Percentiles rank a stretch among this genome's conserved stretches.
Evolutionary conservation across 2,113 vertebrate species (phyloP).

Genomic region (Oncorhynchus kisutch): DNA sequence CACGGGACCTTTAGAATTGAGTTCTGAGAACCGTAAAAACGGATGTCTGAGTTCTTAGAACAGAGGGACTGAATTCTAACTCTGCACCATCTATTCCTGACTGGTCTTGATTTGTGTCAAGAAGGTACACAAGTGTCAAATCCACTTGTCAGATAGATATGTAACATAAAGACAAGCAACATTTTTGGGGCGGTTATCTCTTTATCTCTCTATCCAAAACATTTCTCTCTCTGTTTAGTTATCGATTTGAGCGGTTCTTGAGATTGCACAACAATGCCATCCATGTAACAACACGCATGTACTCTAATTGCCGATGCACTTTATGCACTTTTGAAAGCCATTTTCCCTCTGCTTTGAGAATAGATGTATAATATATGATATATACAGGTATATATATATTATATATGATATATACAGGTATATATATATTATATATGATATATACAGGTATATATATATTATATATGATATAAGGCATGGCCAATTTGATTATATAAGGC

Average conservation of each 20-base stretch:
- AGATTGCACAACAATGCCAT: slow-evolving; percentile 76
- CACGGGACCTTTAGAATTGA: not conserved
- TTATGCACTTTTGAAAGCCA: slow-evolving; percentile 89
- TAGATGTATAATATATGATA: slow-evolving; percentile 50
- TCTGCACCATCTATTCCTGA: not conserved
- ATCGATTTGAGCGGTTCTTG: slow-evolving; percentile 74
- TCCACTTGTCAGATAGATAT: slow-evolving; percentile 20
- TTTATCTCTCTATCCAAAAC: slow-evolving; percentile 68
- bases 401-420: slow-evolving; percentile 5
- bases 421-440: slow-evolving; percentile 16
- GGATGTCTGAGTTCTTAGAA: not conserved
- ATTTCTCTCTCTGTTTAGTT: slow-evolving; percentile 73
- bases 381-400: not conserved
- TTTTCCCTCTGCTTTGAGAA: slow-evolving; percentile 82
- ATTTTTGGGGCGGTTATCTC: slow-evolving; percentile 23
- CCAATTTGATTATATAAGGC: too few species aligned
- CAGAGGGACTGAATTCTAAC: slow-evolving; percentile 5
- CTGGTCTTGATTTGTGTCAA: slow-evolving; percentile 16
- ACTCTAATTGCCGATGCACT: slow-evolving; percentile 78
- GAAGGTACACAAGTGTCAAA: slow-evolving; percentile 9
- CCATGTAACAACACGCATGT: slow-evolving; percentile 87
- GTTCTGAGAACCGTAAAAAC: not conserved
- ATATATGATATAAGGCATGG: slow-evolving; percentile 12
- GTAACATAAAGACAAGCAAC: slow-evolving; percentile 7
- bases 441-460: not conserved